phyloP scores from a whole-genome alignment of 2,888 invertebrate species.

The Andrena dorsata region DNA sequence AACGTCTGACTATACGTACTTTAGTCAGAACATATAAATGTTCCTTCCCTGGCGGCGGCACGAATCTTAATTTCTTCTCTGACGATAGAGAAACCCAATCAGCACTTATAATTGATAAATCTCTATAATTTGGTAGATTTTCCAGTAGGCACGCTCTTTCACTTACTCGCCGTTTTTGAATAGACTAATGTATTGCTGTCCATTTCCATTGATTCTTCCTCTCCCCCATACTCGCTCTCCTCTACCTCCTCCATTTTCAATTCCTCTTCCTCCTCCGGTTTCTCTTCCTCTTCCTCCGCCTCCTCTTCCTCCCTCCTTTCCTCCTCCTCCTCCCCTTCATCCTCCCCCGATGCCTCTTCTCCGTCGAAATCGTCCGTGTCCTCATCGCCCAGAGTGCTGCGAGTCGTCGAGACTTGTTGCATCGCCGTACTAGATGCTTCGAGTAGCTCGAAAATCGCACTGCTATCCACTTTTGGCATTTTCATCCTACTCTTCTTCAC shows the following conservation, averaged over 20 bases:
- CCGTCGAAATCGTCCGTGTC: slow-evolving; percentile 21
- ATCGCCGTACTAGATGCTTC: slow-evolving; percentile 57
- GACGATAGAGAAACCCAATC: background rate
- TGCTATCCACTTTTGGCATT: slow-evolving; percentile 76
- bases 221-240: background rate
- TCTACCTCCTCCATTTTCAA: background rate
- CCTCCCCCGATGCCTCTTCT: slow-evolving; percentile 14
- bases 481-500: slow-evolving; percentile 74
- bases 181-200: slow-evolving; percentile 27
- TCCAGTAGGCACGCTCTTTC: slow-evolving; percentile 14
- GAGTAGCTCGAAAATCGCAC: slow-evolving; percentile 67
- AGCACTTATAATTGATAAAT: background rate
- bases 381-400: slow-evolving; percentile 20
- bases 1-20: slow-evolving; percentile 63
- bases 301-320: slow-evolving; percentile 14
- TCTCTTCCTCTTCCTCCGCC: background rate
- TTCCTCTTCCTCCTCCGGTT: background rate
- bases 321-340: slow-evolving; percentile 28
- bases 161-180: background rate
- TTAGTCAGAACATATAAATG: slow-evolving; percentile 80
- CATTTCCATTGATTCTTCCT: background rate
- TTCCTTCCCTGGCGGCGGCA: slow-evolving; percentile 80
- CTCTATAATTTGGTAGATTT: background rate
- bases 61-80: slow-evolving; percentile 51
- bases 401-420: slow-evolving; percentile 23